Base-by-base conservation (phyloP, 2,113 vertebrate species). In the Pangasianodon hypophthalmus region DNA sequence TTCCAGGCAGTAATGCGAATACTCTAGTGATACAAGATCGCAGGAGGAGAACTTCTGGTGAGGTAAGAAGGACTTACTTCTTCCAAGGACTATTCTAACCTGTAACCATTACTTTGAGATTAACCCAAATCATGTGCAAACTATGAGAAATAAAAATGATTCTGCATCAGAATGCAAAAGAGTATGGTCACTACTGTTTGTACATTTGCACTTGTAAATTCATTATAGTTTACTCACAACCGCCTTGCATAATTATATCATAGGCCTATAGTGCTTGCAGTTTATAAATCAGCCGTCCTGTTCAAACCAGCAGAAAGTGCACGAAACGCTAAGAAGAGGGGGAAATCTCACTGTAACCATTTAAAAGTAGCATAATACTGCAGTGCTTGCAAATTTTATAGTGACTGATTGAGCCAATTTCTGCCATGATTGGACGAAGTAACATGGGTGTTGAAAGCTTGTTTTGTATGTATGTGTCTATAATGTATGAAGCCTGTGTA, bases 21-120 rank as follows among this genome's bases (percentile, higher is more conserved):
- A 93, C 93, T 16, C 85, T 93, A 7, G 86, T 91, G 37, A 41
- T 93, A 73, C 84, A 80, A 75, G 91, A 92, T 67, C 88, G 87
- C 46, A 89, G 80, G 67, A 90, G 79, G 2, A 87, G 83, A 85
- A 75, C 79, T 2, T 90, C 90, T 83, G 58, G n/a, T 46, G 91
- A 92, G 92, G 93, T 93, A 90, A 93, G 91, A 46, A 44, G 1
- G 21, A 60, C 14, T 62, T 60, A 24, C 32, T n/a, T n/a, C n/a
- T n/a, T n/a, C n/a, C n/a, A n/a, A n/a, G 73, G 41, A 7, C 19
- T 4, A 60, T 64, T 64, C 60, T n/a, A 18, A 1, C 6, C 0
- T 37, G 14, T 71, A 71, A 8, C 32, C 11, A 32, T 69, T 69
- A 4, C 29, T 14, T 32, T n/a, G 13, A 19, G 69, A 19, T 73